Evolutionary conservation across 2,888 invertebrate species (phyloP), one percentile per base, ranked within the genome.

Genomic region (Homarus gammarus): DNA sequence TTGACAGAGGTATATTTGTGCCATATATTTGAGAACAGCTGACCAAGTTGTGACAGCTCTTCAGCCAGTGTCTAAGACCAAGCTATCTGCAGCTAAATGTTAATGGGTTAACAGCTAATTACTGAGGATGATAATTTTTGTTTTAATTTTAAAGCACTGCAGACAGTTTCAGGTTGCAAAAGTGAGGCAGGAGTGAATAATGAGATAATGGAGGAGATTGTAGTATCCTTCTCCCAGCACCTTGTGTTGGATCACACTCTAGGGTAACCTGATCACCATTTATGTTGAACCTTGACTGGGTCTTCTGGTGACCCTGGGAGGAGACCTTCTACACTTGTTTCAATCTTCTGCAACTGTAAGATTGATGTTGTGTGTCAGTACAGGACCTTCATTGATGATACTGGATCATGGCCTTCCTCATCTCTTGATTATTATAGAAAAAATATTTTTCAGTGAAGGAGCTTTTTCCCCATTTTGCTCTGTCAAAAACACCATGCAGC

Each of bases 321-420:
- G 49, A 86, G 44, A 33, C 86, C 86, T 15, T 79, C 70, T 18
- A 70, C 51, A 49, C 86, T 86, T 49, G 31, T 77, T 18, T 86
- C 78, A 44, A 86, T 86, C 72, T 86, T 86, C 70, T 86, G 51
- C 51, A 86, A 70, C 79, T 86, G 78, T 44, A 86, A 86, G n/a
- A 70, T 31, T 72, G 84, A 82, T 56, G 33, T 36, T 18, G 36
- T 12, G 56, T 78, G 56, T 56, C 72, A 77, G 5, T 40, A 73
- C 73, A 36, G 38, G n/a, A 22, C 70, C 44, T 72, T 51, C 15
- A 33, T 31, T 40, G 51, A 27, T 83, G 70, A 15, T 12, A 49
- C 12, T 40, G n/a, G 31, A 18, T 36, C 8, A 64, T 64, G 64
- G 3, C 64, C 3, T 64, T 64, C 64, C n/a, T 64, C 64, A 64